Conservation (phyloP, 2,113 vertebrate species). For the Heteronetta atricapilla region DNA sequence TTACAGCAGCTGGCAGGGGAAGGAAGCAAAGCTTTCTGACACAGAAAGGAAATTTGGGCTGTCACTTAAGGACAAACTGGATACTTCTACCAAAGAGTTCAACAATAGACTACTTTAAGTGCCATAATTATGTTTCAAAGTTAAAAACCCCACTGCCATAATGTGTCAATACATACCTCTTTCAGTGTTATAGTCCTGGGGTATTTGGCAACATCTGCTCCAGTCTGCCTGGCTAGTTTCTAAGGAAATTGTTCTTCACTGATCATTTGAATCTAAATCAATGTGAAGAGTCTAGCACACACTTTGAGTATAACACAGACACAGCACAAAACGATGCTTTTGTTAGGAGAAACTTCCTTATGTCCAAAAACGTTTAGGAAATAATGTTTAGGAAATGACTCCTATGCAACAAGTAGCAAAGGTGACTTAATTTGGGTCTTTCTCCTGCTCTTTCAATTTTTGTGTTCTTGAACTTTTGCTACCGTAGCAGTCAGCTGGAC, state of each 20-base stretch:
- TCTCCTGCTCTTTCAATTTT: neutral
- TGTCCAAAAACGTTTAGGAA: neutral
- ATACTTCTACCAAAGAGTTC: neutral
- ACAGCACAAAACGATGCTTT: fast-evolving
- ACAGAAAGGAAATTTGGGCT: neutral
- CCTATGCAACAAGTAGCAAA: neutral
- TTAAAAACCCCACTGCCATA: neutral
- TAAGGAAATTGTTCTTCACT: neutral
- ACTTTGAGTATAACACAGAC: neutral
- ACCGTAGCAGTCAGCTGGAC: neutral
- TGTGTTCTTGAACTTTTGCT: neutral
- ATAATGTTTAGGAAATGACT: neutral
- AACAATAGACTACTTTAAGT: neutral
- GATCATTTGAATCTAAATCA: neutral
- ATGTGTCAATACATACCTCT: neutral
- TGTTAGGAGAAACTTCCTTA: neutral
- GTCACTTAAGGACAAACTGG: neutral
- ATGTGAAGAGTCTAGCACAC: neutral
- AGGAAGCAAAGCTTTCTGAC: neutral
- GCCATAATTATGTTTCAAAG: neutral
- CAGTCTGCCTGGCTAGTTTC: neutral
- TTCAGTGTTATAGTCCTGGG: neutral
- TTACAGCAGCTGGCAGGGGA: neutral
- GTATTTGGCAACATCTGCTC: neutral
- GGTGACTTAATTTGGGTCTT: neutral